Percentiles rank a stretch among this genome's conserved stretches.
Conservation (phyloP, 2,797 vertebrate species). For the Rousettus madagascariensis region DNA sequence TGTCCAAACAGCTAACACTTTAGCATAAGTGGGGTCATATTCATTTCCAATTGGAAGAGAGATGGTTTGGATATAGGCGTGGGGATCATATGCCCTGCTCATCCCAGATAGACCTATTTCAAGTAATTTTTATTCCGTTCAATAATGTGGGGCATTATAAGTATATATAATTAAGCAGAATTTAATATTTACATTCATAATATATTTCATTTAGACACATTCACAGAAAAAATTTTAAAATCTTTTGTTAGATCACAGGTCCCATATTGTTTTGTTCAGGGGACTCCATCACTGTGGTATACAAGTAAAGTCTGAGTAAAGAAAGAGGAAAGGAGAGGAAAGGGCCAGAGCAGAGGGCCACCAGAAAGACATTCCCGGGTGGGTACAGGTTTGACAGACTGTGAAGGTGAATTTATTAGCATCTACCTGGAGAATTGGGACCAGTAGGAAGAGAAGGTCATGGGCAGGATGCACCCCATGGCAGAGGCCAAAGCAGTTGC, state of each 20-base stretch:
- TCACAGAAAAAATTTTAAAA: not conserved
- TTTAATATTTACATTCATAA: not conserved
- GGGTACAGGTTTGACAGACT: fast-evolving
- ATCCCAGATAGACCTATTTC: not conserved
- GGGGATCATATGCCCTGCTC: not conserved
- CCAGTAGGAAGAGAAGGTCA: not conserved
- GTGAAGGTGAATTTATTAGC: fast-evolving
- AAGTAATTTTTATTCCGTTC: not conserved
- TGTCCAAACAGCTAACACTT: not conserved
- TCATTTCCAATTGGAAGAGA: not conserved
- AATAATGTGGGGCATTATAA: not conserved
- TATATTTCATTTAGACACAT: not conserved
- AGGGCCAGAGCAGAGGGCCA: not conserved
- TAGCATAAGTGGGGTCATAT: not conserved
- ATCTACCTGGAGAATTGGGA: not conserved
- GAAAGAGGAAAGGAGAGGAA: not conserved
- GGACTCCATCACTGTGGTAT: not conserved
- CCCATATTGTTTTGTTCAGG: not conserved
- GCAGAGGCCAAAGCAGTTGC: not conserved
- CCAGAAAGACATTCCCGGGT: not conserved
- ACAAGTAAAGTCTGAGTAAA: not conserved
- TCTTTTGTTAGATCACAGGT: not conserved
- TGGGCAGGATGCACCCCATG: too few species aligned
- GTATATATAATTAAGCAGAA: not conserved
- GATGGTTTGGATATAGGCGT: not conserved